phyloP scores from a whole-genome alignment of 1,140 invertebrate genomes.

The Drosophila sulfurigaster region DNA sequence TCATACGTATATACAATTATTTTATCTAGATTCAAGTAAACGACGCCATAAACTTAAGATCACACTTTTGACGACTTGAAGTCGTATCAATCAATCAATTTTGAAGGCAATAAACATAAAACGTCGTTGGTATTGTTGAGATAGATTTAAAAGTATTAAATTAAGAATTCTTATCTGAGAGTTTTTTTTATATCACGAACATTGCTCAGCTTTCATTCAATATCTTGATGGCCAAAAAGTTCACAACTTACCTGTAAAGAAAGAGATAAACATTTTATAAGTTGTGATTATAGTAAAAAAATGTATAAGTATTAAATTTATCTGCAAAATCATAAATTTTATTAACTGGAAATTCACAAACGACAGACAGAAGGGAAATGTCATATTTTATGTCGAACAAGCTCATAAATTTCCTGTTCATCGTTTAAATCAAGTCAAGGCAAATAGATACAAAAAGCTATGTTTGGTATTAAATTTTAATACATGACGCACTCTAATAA shows the following conservation, averaged over 20 bases:
- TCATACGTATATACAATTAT: too few relatives aligned
- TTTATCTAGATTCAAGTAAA: too few relatives aligned
- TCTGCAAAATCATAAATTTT: slow-evolving; percentile 4
- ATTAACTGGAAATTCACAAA: too few relatives aligned
- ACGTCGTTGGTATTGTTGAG: background rate
- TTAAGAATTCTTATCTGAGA: background rate
- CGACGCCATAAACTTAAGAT: too few relatives aligned
- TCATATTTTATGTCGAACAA: too few relatives aligned
- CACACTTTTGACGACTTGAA: background rate
- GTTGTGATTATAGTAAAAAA: background rate
- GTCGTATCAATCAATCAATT: background rate
- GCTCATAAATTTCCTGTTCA: too few relatives aligned
- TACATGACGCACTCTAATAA: background rate
- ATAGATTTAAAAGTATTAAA: background rate
- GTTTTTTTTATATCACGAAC: background rate
- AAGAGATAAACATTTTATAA: slow-evolving; percentile 4
- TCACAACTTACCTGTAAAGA: slow-evolving; percentile 19
- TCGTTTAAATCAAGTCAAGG: too few relatives aligned
- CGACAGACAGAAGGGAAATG: too few relatives aligned
- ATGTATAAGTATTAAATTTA: slow-evolving; percentile 7
- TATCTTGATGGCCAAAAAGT: background rate
- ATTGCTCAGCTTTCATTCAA: background rate
- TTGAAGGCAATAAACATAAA: background rate
- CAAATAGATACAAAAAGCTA: too few relatives aligned
- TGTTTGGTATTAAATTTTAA: too few relatives aligned